Evolutionary conservation across 1,140 invertebrate genomes (phyloP).

Genomic region (Sinonovacula constricta): DNA sequence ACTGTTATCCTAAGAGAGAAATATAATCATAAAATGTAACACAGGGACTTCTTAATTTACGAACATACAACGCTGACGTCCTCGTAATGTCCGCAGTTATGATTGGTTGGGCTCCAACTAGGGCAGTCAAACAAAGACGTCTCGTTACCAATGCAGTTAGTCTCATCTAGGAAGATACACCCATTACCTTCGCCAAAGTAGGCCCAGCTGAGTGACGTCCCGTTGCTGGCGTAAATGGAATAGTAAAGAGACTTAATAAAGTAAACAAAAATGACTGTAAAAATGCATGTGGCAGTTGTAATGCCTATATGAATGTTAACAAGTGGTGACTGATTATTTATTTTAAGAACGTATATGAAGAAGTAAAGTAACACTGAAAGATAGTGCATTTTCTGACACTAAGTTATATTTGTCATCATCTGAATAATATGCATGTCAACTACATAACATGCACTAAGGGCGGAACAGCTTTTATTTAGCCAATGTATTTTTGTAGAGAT

Average conservation of each 20-base stretch:
- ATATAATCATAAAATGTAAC: too few species aligned
- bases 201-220: neutral
- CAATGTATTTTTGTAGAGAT: too few species aligned
- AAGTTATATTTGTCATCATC: neutral
- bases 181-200: neutral
- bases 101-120: neutral
- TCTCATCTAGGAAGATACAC: neutral
- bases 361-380: too few species aligned
- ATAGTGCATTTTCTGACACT: too few species aligned
- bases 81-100: neutral
- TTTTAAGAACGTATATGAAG: too few species aligned
- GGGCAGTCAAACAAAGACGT: neutral
- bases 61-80: conserved; percentile 6
- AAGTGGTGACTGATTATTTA: too few species aligned
- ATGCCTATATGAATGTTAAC: neutral
- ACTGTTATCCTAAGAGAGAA: too few species aligned
- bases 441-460: too few species aligned
- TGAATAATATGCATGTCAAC: neutral
- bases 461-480: too few species aligned
- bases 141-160: neutral
- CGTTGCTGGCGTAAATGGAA: too few species aligned
- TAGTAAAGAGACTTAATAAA: neutral
- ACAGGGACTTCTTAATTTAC: too few species aligned
- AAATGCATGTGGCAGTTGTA: neutral
- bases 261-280: neutral